Evolutionary conservation across 2,797 vertebrate species (phyloP).

Genomic region (Pogoniulus pusillus): DNA sequence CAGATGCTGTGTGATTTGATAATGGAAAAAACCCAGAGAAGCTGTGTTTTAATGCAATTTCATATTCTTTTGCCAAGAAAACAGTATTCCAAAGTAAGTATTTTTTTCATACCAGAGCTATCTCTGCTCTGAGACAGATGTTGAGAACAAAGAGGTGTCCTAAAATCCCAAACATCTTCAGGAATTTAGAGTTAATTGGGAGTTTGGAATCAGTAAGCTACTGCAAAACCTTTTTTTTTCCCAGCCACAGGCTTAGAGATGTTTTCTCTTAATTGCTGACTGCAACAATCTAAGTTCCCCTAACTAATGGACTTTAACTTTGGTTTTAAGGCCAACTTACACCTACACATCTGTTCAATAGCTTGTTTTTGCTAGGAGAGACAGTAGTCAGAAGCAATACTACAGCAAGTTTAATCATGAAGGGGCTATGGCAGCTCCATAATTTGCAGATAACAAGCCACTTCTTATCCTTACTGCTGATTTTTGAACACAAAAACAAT

Average conservation of each 20-base stretch:
- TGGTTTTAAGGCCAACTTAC: background rate
- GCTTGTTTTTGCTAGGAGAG: background rate
- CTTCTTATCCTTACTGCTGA: background rate
- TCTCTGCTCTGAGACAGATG: background rate
- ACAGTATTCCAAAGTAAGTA: too few species aligned
- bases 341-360: background rate
- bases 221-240: background rate
- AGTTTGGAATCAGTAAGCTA: background rate
- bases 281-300: background rate
- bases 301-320: background rate
- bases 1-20: too few species aligned
- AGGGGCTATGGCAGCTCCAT: background rate
- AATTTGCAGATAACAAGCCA: background rate
- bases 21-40: too few species aligned
- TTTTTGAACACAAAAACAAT: background rate
- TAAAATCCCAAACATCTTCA: background rate
- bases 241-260: background rate
- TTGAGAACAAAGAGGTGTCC: background rate
- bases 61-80: too few species aligned
- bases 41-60: too few species aligned
- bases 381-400: background rate
- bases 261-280: background rate
- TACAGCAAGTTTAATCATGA: background rate
- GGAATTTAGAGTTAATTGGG: background rate
- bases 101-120: background rate